These are phyloP conservation scores for Apeira syringaria DNA, from an alignment of 2,888 invertebrate species.

Conservation along the genomic window DNA sequence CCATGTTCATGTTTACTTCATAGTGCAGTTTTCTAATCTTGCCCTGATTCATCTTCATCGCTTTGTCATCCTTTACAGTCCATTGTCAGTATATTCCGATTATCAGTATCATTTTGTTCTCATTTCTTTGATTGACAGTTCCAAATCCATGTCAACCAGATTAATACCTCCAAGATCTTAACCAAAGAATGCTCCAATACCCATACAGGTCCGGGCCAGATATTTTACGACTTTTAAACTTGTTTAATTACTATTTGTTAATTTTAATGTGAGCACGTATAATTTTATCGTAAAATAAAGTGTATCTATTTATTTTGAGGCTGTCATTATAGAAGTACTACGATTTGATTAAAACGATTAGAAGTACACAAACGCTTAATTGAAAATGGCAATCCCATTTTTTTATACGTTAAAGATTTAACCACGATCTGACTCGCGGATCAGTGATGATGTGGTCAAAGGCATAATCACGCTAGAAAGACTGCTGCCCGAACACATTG, in stretches of 20 bases:
- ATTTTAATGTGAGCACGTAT: conserved; percentile 11
- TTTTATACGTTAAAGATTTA: too few species aligned
- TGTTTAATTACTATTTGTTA: conserved; percentile 17
- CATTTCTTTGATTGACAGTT: conserved; percentile 3
- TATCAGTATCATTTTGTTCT: too few species aligned
- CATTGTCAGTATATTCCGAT: too few species aligned
- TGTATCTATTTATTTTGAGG: conserved; percentile 10
- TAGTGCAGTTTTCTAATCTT: background rate
- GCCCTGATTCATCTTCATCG: background rate
- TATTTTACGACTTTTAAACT: conserved; percentile 23
- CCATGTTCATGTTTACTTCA: too few species aligned
- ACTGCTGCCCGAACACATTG: too few species aligned
- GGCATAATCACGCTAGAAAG: too few species aligned
- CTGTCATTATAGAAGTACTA: conserved; percentile 8
- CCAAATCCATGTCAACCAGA: conserved; percentile 7
- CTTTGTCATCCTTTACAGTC: background rate
- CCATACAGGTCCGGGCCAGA: conserved; percentile 4
- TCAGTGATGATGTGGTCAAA: too few species aligned
- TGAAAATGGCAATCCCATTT: too few species aligned
- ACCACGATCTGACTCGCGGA: too few species aligned
- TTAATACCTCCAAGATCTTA: conserved; percentile 5
- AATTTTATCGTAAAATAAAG: conserved; percentile 16
- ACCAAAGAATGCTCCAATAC: conserved; percentile 12
- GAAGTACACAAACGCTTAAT: too few species aligned
- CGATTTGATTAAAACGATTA: background rate